phyloP scores from a whole-genome alignment of 2,113 vertebrate genomes.

The Etia nguti region DNA sequence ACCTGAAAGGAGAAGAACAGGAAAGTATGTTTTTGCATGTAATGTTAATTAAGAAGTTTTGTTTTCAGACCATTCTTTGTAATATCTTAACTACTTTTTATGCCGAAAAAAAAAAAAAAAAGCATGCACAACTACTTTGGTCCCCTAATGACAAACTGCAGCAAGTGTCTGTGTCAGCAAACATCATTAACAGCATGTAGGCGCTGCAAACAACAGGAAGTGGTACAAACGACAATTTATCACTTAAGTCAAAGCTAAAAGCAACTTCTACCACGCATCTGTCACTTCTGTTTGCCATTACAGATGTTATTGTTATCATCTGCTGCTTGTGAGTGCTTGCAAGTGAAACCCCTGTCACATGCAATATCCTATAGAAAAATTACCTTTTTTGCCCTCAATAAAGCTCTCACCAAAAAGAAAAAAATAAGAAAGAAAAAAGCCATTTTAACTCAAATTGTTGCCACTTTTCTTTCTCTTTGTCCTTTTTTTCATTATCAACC shows the following conservation, averaged over 20 bases:
- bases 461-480: neutral
- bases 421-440: fast-evolving
- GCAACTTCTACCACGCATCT: neutral
- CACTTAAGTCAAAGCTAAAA: neutral
- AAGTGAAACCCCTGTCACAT: neutral
- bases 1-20: constrained; percentile 17
- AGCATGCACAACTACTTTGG: neutral
- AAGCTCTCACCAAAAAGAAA: neutral
- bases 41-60: neutral
- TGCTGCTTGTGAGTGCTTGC: neutral
- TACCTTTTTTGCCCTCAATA: neutral
- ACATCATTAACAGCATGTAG: neutral
- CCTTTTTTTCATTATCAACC: neutral
- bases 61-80: neutral
- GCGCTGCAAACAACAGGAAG: neutral
- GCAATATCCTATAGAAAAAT: neutral
- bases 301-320: neutral
- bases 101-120: neutral
- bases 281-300: neutral
- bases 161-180: neutral
- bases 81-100: neutral
- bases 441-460: neutral
- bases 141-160: neutral
- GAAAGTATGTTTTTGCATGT: neutral
- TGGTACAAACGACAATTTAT: neutral